Evolutionary conservation across 1,140 invertebrate genomes (phyloP).

Genomic region (Chironomus striatipennis): DNA sequence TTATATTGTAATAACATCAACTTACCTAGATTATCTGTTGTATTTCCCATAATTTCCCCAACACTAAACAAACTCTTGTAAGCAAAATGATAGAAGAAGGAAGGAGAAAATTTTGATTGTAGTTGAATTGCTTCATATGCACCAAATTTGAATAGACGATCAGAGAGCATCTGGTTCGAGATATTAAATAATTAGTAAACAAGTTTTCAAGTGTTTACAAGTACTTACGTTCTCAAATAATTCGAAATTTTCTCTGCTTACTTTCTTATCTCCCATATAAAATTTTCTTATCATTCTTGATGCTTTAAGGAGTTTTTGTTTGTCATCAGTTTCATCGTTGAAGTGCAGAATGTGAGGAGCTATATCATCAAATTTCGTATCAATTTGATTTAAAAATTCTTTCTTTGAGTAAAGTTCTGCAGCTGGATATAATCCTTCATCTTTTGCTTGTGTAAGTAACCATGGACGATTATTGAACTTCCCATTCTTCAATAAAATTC

Average conservation of each 20-base stretch:
- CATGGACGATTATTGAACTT: constrained; percentile 1
- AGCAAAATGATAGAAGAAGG: background rate
- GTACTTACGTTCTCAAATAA: background rate
- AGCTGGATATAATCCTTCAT: constrained; percentile 19
- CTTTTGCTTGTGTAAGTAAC: background rate
- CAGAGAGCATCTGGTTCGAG: background rate
- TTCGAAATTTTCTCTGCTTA: background rate
- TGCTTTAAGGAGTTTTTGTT: background rate
- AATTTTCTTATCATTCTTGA: background rate
- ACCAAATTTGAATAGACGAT: background rate
- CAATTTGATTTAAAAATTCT: background rate
- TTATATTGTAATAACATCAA: background rate
- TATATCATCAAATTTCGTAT: background rate
- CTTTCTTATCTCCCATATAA: background rate
- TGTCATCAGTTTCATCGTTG: background rate
- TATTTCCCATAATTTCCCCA: background rate
- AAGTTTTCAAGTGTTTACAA: background rate
- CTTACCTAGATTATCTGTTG: background rate
- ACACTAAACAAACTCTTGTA: background rate
- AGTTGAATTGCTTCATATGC: background rate
- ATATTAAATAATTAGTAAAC: background rate
- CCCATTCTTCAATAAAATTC: background rate
- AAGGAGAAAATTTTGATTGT: background rate
- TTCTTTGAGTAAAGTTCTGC: background rate
- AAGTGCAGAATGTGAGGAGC: background rate